Evolutionary conservation across 2,113 vertebrate genomes (phyloP).

Genomic region (Channa maculata): DNA sequence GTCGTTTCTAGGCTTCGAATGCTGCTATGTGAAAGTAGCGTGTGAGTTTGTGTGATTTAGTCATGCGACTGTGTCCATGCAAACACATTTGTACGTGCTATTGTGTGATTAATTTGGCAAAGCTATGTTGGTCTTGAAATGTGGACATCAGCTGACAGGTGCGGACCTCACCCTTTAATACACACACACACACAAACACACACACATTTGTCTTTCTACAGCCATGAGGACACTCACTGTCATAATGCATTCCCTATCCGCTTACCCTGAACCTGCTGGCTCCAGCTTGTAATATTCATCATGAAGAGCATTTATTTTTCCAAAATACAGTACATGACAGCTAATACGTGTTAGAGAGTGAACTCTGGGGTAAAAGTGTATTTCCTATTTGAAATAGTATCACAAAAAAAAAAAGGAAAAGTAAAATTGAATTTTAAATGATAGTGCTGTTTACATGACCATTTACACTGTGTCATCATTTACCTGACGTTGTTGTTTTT

Average conservation of each 20-base stretch:
- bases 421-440: too few relatives aligned
- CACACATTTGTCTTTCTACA: neutral
- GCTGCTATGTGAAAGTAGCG: neutral
- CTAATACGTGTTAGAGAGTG: too few relatives aligned
- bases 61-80: neutral
- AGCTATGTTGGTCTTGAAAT: slow-evolving; percentile 79
- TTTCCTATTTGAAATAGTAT: too few relatives aligned
- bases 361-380: too few relatives aligned
- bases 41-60: slow-evolving; percentile 3
- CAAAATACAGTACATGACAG: too few relatives aligned
- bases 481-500: neutral
- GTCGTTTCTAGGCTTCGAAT: neutral
- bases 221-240: too few relatives aligned
- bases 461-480: neutral
- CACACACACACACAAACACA: slow-evolving; percentile 20
- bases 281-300: too few relatives aligned
- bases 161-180: slow-evolving; percentile 50
- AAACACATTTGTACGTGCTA: slow-evolving; percentile 19
- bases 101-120: slow-evolving; percentile 56
- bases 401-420: too few relatives aligned
- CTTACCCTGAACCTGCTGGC: too few relatives aligned
- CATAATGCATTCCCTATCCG: too few relatives aligned
- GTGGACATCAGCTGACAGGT: slow-evolving; percentile 78
- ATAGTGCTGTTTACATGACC: too few relatives aligned
- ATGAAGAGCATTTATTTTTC: too few relatives aligned